Evolutionary conservation across 1,140 invertebrate species (phyloP).

Genomic region (Cotesia typhae): DNA sequence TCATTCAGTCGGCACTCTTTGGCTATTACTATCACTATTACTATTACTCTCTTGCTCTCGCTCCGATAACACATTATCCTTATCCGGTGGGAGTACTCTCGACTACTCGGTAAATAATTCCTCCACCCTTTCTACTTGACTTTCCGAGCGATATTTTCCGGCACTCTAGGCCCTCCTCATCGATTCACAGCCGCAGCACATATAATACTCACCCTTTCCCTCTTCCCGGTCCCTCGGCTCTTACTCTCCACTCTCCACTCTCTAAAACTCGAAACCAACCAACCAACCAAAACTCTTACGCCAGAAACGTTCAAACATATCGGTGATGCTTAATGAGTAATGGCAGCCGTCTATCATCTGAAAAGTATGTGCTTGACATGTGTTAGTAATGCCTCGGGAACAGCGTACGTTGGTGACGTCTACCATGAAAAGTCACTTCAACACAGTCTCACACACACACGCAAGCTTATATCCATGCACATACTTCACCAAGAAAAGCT

Average conservation of each 20-base stretch:
- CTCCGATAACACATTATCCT: slow-evolving; percentile 35
- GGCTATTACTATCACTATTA: no score
- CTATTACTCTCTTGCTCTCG: not conserved
- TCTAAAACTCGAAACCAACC: slow-evolving; percentile 3
- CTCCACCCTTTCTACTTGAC: slow-evolving; percentile 15
- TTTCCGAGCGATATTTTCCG: slow-evolving; percentile 19
- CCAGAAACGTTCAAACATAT: no score
- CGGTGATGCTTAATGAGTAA: slow-evolving; percentile 46
- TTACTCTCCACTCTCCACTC: not conserved
- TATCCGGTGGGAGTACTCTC: slow-evolving; percentile 26
- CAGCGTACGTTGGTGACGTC: slow-evolving; percentile 28
- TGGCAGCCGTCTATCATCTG: slow-evolving; percentile 51
- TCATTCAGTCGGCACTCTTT: no score
- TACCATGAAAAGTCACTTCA: slow-evolving; percentile 4
- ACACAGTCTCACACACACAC: not conserved
- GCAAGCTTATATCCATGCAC: no score
- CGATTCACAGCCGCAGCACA: not conserved
- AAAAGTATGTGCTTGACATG: slow-evolving; percentile 46
- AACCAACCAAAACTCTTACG: no score
- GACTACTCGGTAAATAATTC: slow-evolving; percentile 34
- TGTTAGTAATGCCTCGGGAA: slow-evolving; percentile 30
- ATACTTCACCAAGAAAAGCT: not conserved
- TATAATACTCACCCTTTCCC: not conserved
- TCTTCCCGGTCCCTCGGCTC: not conserved
- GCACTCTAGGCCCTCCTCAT: slow-evolving; percentile 1